Conservation (phyloP, 2,797 vertebrate species). For the Lithobates pipiens region DNA sequence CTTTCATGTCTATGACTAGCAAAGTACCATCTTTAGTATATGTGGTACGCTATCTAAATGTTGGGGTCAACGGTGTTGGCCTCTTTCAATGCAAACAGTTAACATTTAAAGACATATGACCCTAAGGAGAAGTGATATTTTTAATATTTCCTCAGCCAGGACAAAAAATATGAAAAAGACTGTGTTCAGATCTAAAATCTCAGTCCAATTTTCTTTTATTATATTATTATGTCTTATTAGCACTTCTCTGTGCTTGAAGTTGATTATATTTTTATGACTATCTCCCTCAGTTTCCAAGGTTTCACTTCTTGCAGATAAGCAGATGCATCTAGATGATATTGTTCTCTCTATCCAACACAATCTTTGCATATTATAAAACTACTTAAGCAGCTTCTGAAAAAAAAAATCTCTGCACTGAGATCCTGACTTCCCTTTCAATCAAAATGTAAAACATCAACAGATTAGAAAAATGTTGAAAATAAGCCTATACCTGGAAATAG, state of each 20-base stretch:
- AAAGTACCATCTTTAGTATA: no score
- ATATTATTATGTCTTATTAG: constrained; percentile 50
- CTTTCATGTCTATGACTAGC: no score
- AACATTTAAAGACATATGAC: constrained; percentile 13
- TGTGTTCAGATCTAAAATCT: constrained; percentile 23
- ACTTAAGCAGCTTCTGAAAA: constrained; percentile 30
- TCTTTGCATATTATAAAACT: constrained; percentile 46
- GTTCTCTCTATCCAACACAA: constrained; percentile 45
- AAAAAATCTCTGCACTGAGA: constrained; percentile 23
- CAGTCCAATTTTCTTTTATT: constrained; percentile 38
- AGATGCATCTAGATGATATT: constrained; percentile 44
- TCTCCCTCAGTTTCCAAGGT: constrained; percentile 45
- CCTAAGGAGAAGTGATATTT: constrained; percentile 14
- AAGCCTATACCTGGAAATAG: not conserved
- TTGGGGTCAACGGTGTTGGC: no score
- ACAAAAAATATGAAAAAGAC: constrained; percentile 29
- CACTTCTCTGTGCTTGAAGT: constrained; percentile 49
- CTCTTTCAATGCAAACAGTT: constrained; percentile 11
- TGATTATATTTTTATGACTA: constrained; percentile 58
- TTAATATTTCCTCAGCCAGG: constrained; percentile 37
- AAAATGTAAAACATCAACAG: constrained; percentile 18
- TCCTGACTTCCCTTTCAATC: constrained; percentile 25
- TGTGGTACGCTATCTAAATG: no score
- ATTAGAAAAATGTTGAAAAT: constrained; percentile 16
- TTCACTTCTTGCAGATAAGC: constrained; percentile 51